phyloP scores from a whole-genome alignment of 2,113 vertebrate genomes.

The Eulemur macaco region DNA sequence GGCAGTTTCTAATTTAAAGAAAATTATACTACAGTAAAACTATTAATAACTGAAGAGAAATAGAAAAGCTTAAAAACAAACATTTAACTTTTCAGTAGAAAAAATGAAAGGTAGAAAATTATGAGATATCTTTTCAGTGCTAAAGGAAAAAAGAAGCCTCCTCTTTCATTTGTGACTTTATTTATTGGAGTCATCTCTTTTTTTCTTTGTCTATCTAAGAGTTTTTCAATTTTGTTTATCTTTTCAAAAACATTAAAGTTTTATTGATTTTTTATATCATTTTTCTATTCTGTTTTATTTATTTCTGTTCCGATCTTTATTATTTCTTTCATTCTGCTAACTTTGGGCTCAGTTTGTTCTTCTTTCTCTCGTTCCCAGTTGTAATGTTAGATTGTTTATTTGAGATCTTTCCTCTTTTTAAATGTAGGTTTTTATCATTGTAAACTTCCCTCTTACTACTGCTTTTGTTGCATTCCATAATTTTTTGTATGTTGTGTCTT shows the following conservation, averaged over 20 bases:
- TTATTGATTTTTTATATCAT: rapidly evolving
- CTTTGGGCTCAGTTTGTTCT: neutral
- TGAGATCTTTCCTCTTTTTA: neutral
- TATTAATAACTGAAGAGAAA: neutral
- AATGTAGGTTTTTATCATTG: neutral
- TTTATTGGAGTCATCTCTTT: neutral
- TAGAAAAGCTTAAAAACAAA: neutral
- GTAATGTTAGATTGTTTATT: neutral
- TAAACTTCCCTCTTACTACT: neutral
- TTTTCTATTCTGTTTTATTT: neutral
- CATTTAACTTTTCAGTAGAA: neutral
- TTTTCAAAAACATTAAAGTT: neutral
- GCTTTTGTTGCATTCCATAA: neutral
- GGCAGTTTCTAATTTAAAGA: neutral
- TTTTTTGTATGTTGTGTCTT: neutral
- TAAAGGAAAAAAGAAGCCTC: neutral
- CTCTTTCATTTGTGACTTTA: neutral
- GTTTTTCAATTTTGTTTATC: neutral
- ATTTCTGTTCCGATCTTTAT: neutral
- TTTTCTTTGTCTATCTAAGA: neutral
- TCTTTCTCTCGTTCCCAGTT: neutral
- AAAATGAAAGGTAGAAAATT: neutral
- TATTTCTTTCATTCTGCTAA: neutral
- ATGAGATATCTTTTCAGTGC: neutral
- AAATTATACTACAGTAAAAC: neutral